Evolutionary conservation across 2,888 invertebrate genomes (phyloP).

Genomic region (Cepaea hortensis): DNA sequence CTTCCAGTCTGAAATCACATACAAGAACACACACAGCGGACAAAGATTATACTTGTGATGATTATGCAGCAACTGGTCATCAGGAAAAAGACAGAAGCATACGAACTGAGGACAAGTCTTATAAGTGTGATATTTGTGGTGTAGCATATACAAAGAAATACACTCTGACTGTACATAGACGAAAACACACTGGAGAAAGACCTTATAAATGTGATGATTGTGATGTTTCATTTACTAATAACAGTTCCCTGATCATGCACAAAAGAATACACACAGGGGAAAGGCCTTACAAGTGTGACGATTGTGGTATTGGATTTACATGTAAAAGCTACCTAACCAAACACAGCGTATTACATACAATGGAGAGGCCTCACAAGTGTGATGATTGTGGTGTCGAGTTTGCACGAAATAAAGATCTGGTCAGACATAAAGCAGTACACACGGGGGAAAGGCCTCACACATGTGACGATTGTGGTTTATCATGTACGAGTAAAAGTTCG

Average conservation of each 20-base stretch:
- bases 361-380: not conserved
- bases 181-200: not conserved
- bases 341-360: not conserved
- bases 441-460: not conserved
- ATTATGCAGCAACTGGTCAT: conserved; percentile 6
- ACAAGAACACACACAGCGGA: not conserved
- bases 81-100: not conserved
- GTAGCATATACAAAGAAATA: not conserved
- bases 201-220: not conserved
- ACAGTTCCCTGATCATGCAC: not conserved
- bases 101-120: not conserved
- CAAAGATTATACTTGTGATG: conserved; percentile 43
- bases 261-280: not conserved
- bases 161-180: not conserved
- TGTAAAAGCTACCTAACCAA: not conserved
- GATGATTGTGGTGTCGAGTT: not conserved
- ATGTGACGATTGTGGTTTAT: not conserved
- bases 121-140: conserved; percentile 7
- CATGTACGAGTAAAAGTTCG: not conserved
- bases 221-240: not conserved
- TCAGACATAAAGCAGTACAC: not conserved
- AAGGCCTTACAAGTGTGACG: not conserved
- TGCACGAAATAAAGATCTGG: not conserved
- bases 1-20: conserved; percentile 15
- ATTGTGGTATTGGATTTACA: not conserved